phyloP scores from a whole-genome alignment of 2,113 vertebrate species.

The Indri indri region DNA sequence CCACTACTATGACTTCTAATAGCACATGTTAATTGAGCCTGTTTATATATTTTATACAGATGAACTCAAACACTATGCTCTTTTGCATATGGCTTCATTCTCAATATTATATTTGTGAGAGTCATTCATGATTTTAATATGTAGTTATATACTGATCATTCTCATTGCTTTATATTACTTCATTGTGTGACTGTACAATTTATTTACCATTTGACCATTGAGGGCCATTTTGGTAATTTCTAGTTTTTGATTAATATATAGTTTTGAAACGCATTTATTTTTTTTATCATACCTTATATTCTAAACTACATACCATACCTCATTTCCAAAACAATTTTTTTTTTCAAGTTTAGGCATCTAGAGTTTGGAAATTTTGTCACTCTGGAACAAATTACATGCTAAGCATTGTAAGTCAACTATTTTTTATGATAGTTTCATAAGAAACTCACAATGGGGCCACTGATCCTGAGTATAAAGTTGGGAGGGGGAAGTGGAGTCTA shows the following conservation, averaged over 20 bases:
- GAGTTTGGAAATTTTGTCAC: constrained; percentile 7
- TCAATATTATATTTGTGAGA: neutral
- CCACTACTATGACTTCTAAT: neutral
- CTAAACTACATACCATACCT: neutral
- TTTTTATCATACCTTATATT: neutral
- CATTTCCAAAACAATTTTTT: neutral
- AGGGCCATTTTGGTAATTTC: neutral
- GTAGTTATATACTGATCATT: neutral
- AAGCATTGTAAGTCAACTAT: neutral
- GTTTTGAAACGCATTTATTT: neutral
- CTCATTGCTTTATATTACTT: neutral
- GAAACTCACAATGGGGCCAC: neutral
- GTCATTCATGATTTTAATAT: neutral
- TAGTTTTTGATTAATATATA: neutral
- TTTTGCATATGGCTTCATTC: neutral
- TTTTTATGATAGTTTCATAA: neutral
- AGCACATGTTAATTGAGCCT: neutral
- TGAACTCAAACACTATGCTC: neutral
- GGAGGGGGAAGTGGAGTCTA: neutral
- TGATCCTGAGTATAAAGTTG: neutral
- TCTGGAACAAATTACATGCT: neutral
- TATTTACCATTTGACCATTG: neutral
- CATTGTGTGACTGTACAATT: neutral
- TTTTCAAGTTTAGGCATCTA: neutral
- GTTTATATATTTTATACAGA: neutral